Evolutionary conservation across 2,888 invertebrate species (phyloP).

Genomic region (Plemyria rubiginata): DNA sequence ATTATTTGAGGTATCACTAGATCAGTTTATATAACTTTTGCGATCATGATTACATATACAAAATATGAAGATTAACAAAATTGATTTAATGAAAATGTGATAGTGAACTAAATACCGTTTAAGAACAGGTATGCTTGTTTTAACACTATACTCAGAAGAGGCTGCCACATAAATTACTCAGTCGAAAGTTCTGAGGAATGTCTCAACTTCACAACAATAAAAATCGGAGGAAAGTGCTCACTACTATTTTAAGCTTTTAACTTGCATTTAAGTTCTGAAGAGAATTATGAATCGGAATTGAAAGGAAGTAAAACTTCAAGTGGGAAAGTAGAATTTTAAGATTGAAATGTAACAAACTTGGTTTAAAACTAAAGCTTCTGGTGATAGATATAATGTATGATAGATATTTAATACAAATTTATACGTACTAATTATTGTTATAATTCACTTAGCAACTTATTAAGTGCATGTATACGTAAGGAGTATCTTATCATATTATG

Average conservation of each 20-base stretch:
- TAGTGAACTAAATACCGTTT: too few species aligned
- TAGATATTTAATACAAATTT: too few species aligned
- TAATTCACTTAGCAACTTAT: too few species aligned
- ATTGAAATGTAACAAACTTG: constrained; percentile 37
- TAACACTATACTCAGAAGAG: not conserved
- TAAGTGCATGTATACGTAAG: too few species aligned
- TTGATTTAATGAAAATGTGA: too few species aligned
- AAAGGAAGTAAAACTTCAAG: constrained; percentile 65
- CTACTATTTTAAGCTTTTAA: constrained; percentile 73
- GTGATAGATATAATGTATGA: not conserved
- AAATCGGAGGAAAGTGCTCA: constrained; percentile 61
- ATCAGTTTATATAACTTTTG: too few species aligned
- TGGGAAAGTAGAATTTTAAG: constrained; percentile 46
- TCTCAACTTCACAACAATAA: constrained; percentile 60
- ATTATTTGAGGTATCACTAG: too few species aligned
- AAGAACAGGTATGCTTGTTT: too few species aligned
- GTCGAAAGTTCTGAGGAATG: constrained; percentile 47
- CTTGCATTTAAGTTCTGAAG: constrained; percentile 73
- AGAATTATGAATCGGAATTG: constrained; percentile 72
- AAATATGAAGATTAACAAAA: too few species aligned
- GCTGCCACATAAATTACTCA: constrained; percentile 44
- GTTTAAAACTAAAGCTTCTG: constrained; percentile 10
- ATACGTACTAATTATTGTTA: too few species aligned
- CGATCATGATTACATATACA: too few species aligned
- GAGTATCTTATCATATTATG: too few species aligned